A percentile compares a stretch with the other conserved stretches of the same genome.
These are phyloP conservation scores for Lanius collurio DNA, from an alignment of 2,113 vertebrate genomes.

Conservation along the genomic window DNA sequence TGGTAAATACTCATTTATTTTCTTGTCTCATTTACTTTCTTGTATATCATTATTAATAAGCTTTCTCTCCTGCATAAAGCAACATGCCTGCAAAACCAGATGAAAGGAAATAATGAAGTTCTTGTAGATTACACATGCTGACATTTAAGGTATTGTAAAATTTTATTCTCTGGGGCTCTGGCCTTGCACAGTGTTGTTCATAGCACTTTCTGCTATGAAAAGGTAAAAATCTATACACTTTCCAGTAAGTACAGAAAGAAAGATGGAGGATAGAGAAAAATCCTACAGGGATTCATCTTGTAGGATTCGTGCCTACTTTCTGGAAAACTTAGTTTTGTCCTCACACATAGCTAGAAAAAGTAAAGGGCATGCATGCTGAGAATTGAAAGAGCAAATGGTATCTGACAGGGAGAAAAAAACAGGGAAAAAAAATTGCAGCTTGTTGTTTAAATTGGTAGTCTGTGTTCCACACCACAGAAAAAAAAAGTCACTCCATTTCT, in stretches of 20 bases:
- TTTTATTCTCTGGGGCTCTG: not conserved
- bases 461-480: not conserved
- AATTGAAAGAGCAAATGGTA: not conserved
- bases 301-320: not conserved
- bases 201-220: not conserved
- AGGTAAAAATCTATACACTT: not conserved
- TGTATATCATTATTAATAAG: constrained; percentile 21
- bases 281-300: not conserved
- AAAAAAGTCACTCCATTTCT: not conserved
- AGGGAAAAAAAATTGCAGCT: not conserved
- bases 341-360: not conserved
- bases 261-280: not conserved
- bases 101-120: not conserved
- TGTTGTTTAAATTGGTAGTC: not conserved
- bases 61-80: not conserved
- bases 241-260: not conserved
- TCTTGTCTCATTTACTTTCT: constrained; percentile 47
- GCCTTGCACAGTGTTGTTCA: not conserved
- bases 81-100: not conserved
- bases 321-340: not conserved
- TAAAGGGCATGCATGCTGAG: not conserved
- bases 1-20: constrained; percentile 56
- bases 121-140: not conserved
- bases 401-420: not conserved
- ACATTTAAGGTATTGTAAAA: not conserved